These are phyloP conservation scores for Trichoplusia ni DNA, from an alignment of 1,140 invertebrate species.

Conservation along the genomic window DNA sequence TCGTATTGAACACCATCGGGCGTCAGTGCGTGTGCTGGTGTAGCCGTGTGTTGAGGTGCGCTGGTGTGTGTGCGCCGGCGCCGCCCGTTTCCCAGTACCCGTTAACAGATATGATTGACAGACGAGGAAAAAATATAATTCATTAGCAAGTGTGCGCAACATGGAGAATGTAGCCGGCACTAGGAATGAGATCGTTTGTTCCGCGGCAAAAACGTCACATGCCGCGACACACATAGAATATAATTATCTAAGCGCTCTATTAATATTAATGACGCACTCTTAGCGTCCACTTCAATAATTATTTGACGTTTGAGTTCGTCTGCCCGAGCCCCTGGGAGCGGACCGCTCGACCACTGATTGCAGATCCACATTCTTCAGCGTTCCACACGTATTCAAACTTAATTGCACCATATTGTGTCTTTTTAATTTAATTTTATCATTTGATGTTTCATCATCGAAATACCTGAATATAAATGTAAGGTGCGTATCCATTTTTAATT, in stretches of 20 bases:
- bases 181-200: slow-evolving; percentile 43
- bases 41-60: neutral
- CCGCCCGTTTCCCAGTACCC: slow-evolving; percentile 24
- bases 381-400: neutral
- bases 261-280: slow-evolving; percentile 26
- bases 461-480: no score
- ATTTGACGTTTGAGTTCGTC: slow-evolving; percentile 35
- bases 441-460: no score
- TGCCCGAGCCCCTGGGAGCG: neutral
- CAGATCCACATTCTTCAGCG: neutral
- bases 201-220: slow-evolving; percentile 38
- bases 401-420: no score
- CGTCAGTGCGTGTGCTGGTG: neutral
- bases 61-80: slow-evolving; percentile 14
- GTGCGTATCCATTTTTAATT: no score
- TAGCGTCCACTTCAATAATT: slow-evolving; percentile 29
- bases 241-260: slow-evolving; percentile 32
- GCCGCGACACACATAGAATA: slow-evolving; percentile 30
- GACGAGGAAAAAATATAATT: slow-evolving; percentile 45
- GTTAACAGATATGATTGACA: slow-evolving; percentile 52
- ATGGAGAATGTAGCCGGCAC: slow-evolving; percentile 37
- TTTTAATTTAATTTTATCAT: no score
- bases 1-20: no score
- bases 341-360: neutral
- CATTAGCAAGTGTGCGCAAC: slow-evolving; percentile 38